These are phyloP conservation scores for Amitus sp. DNA, from an alignment of 2,888 invertebrate genomes.

Conservation along the genomic window DNA sequence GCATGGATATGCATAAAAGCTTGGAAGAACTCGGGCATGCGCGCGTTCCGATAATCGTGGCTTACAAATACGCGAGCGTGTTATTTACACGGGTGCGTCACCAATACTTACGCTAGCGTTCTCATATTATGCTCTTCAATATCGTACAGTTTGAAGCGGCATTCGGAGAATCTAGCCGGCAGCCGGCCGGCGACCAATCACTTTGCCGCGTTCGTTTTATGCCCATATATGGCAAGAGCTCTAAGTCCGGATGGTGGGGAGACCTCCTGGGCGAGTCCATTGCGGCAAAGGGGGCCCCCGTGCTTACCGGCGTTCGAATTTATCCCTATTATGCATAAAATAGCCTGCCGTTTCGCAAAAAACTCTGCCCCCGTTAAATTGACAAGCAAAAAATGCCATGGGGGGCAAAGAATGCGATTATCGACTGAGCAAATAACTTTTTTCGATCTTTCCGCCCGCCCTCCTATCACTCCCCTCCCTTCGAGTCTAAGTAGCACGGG, in stretches of 20 bases:
- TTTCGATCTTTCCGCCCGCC: background rate
- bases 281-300: slow-evolving; percentile 27
- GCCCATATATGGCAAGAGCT: slow-evolving; percentile 85
- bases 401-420: slow-evolving; percentile 5
- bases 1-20: slow-evolving; percentile 20
- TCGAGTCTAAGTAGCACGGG: slow-evolving; percentile 52
- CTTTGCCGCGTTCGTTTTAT: slow-evolving; percentile 74
- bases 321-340: background rate
- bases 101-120: slow-evolving; percentile 46
- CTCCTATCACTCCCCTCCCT: slow-evolving; percentile 43
- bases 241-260: slow-evolving; percentile 69
- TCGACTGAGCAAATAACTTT: slow-evolving; percentile 1
- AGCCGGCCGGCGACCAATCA: slow-evolving; percentile 76
- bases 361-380: no score
- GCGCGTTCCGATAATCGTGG: slow-evolving; percentile 2
- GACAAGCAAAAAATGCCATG: no score
- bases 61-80: slow-evolving; percentile 4
- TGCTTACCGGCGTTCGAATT: slow-evolving; percentile 1
- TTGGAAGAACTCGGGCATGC: slow-evolving; percentile 6
- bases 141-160: slow-evolving; percentile 64
- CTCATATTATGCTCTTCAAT: slow-evolving; percentile 53
- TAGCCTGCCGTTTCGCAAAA: background rate
- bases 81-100: background rate
- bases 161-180: slow-evolving; percentile 67
- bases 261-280: slow-evolving; percentile 62